Percentiles rank a stretch among this genome's conserved stretches.
These are phyloP conservation scores for Phaedon cochleariae DNA, from an alignment of 2,888 invertebrate species.

Conservation along the genomic window DNA sequence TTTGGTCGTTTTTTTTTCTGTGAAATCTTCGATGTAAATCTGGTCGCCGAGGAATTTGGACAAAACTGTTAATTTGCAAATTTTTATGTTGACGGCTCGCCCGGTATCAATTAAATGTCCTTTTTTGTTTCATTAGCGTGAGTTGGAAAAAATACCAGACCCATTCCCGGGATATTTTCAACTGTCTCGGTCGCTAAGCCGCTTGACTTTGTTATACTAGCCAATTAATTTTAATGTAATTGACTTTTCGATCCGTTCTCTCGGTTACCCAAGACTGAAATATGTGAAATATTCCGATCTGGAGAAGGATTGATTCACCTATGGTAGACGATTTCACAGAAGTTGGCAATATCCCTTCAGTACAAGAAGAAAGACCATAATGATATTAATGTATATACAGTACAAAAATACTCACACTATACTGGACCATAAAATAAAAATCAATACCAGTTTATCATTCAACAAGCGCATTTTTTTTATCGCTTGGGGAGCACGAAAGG, in stretches of 20 bases:
- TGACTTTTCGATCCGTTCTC: constrained; percentile 52
- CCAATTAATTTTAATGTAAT: constrained; percentile 60
- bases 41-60: constrained; percentile 20
- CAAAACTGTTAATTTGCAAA: constrained; percentile 31
- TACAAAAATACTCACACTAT: too few species aligned
- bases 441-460: too few species aligned
- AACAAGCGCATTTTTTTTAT: too few species aligned
- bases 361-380: too few species aligned
- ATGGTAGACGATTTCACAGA: neutral
- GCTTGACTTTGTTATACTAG: constrained; percentile 50
- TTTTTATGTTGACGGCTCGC: constrained; percentile 12
- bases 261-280: constrained; percentile 34
- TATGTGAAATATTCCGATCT: constrained; percentile 41
- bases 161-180: constrained; percentile 45
- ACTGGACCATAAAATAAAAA: too few species aligned
- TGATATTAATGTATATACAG: too few species aligned
- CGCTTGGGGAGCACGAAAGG: too few species aligned
- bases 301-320: constrained; percentile 21
- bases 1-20: constrained; percentile 12
- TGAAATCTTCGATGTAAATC: constrained; percentile 21
- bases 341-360: too few species aligned
- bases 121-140: constrained; percentile 47
- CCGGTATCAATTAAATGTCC: constrained; percentile 40
- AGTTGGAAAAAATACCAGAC: constrained; percentile 41
- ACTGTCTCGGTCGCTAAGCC: constrained; percentile 31